These are phyloP conservation scores for Pampusana beccarii DNA, from an alignment of 2,113 vertebrate species.

Conservation along the genomic window DNA sequence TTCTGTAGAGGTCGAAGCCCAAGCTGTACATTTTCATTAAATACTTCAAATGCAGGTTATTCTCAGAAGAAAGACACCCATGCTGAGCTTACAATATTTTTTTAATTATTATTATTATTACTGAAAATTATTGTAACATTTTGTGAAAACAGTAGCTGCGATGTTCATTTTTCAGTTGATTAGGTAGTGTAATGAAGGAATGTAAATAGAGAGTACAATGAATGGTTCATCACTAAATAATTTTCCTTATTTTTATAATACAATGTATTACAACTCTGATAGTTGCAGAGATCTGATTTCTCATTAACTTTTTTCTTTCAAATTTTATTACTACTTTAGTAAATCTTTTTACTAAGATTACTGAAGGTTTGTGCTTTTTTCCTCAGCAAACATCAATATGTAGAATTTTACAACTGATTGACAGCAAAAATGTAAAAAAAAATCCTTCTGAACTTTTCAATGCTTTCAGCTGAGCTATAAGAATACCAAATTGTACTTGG, in stretches of 20 bases:
- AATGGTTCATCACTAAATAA: background rate
- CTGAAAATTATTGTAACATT: background rate
- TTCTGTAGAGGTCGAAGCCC: background rate
- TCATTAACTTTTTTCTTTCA: background rate
- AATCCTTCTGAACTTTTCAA: background rate
- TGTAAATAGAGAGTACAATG: background rate
- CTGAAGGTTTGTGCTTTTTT: fast-evolving
- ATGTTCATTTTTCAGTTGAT: background rate
- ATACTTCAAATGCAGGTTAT: background rate
- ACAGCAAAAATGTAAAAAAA: background rate
- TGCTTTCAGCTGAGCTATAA: background rate
- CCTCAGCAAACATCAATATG: background rate
- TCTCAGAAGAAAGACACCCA: background rate
- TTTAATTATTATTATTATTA: background rate
- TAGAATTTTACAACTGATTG: background rate
- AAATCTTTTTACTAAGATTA: background rate
- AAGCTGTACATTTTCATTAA: background rate
- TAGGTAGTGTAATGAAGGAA: background rate
- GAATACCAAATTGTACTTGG: background rate
- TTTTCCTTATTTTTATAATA: background rate
- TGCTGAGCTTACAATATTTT: background rate
- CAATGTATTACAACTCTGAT: background rate
- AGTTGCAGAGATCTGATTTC: background rate
- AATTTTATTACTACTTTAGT: background rate
- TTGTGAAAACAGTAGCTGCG: background rate